Evolutionary conservation across 2,888 invertebrate species (phyloP).

Genomic region (Orchestes rusci): DNA sequence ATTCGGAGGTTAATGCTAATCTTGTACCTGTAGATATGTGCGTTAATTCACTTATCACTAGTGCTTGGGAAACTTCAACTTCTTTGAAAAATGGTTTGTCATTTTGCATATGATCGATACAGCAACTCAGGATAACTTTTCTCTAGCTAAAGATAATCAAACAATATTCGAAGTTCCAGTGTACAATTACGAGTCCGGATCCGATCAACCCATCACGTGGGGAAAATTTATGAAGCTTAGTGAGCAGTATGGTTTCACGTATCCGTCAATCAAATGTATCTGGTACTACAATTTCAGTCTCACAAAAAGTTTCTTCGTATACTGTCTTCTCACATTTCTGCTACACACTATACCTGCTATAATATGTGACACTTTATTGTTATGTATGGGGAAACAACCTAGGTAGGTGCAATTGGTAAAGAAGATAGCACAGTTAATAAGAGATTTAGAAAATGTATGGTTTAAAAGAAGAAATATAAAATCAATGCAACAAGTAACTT

Average conservation of each 20-base stretch:
- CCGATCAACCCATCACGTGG: conserved; percentile 78
- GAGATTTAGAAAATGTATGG: not conserved
- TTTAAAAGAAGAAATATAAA: not conserved
- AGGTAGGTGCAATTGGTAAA: no score
- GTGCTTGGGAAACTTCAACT: conserved; percentile 55
- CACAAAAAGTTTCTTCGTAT: conserved; percentile 52
- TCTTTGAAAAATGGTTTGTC: conserved; percentile 2
- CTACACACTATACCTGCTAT: conserved; percentile 61
- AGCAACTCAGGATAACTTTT: no score
- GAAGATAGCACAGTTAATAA: conserved; percentile 31
- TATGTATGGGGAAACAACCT: conserved; percentile 52
- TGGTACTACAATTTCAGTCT: conserved; percentile 64
- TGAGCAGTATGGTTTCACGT: conserved; percentile 48
- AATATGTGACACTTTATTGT: conserved; percentile 50
- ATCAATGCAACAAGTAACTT: no score
- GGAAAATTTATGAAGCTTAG: conserved; percentile 55
- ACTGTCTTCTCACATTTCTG: conserved; percentile 55
- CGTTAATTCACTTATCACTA: conserved; percentile 73
- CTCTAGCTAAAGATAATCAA: conserved; percentile 11
- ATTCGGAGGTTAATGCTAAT: conserved; percentile 62
- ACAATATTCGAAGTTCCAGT: conserved; percentile 52
- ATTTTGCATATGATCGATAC: not conserved
- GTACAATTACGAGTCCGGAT: conserved; percentile 82
- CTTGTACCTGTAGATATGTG: conserved; percentile 72
- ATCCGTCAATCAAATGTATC: conserved; percentile 58